Percentiles rank a stretch among this genome's conserved stretches.
These are phyloP conservation scores for Isurus oxyrinchus DNA, from an alignment of 2,113 vertebrate species.

Conservation along the genomic window DNA sequence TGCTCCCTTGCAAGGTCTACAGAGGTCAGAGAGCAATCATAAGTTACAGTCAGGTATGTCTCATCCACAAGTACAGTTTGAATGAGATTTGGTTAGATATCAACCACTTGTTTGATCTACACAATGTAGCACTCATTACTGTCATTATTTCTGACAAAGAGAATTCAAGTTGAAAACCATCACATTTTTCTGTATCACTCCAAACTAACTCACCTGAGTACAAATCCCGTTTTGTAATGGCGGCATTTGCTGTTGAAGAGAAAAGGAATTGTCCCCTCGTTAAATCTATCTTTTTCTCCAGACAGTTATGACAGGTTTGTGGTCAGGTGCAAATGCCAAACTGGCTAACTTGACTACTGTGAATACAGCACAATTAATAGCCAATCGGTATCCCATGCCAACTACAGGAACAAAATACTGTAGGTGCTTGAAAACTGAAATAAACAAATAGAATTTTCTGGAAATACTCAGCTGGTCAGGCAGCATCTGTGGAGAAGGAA, in stretches of 20 bases:
- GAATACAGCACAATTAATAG: not conserved
- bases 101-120: not conserved
- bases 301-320: not conserved
- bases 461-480: no score
- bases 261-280: not conserved
- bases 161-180: not conserved
- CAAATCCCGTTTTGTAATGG: not conserved
- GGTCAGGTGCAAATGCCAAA: not conserved
- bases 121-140: not conserved
- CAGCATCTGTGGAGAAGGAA: no score
- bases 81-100: not conserved
- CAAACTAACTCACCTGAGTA: not conserved
- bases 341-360: not conserved
- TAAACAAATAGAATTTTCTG: no score
- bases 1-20: conserved; percentile 42
- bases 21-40: conserved; percentile 52
- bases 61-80: not conserved
- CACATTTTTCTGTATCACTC: not conserved
- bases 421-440: no score
- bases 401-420: no score
- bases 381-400: not conserved
- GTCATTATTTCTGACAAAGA: not conserved
- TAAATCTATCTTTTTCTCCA: not conserved
- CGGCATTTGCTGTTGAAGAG: not conserved
- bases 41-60: conserved; percentile 63